phyloP scores from a whole-genome alignment of 2,888 invertebrate species.

The Rhagonycha fulva region DNA sequence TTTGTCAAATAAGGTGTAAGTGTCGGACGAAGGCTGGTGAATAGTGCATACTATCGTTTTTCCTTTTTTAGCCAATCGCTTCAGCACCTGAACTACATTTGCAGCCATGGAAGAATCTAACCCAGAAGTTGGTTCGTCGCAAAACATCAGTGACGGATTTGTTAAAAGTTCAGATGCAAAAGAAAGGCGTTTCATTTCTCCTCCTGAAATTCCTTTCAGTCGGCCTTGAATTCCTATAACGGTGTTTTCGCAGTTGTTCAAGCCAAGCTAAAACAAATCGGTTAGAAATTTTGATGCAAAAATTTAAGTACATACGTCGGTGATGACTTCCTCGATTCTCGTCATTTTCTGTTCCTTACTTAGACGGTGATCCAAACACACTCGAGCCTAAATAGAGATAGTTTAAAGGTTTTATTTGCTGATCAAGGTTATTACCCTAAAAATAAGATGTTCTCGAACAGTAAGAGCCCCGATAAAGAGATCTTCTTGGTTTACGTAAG shows the following conservation, averaged over 20 bases:
- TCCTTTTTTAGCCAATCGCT: slow-evolving; percentile 75
- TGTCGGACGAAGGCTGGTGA: slow-evolving; percentile 93
- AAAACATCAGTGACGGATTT: slow-evolving; percentile 93
- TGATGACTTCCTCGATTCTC: slow-evolving; percentile 84
- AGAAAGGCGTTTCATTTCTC: slow-evolving; percentile 92
- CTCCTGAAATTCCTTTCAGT: slow-evolving; percentile 92
- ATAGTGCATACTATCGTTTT: slow-evolving; percentile 92
- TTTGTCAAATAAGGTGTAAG: slow-evolving; percentile 89
- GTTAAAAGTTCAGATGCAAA: slow-evolving; percentile 97
- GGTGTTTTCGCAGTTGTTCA: slow-evolving; percentile 88
- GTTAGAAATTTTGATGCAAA: background rate
- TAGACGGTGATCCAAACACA: slow-evolving; percentile 82
- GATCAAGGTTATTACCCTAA: slow-evolving; percentile 64
- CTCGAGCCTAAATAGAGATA: slow-evolving; percentile 67
- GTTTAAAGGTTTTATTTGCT: slow-evolving; percentile 11
- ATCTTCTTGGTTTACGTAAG: slow-evolving; percentile 94
- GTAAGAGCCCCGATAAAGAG: slow-evolving; percentile 90
- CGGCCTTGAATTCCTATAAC: slow-evolving; percentile 87
- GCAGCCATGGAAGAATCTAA: slow-evolving; percentile 97
- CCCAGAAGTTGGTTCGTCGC: slow-evolving; percentile 97
- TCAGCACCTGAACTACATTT: slow-evolving; percentile 84
- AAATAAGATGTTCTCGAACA: slow-evolving; percentile 85
- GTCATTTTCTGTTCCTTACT: slow-evolving; percentile 74
- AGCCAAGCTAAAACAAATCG: slow-evolving; percentile 54
- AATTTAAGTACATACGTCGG: slow-evolving; percentile 68